phyloP scores from a whole-genome alignment of 2,113 vertebrate species.

The Phyllostomus hastatus region DNA sequence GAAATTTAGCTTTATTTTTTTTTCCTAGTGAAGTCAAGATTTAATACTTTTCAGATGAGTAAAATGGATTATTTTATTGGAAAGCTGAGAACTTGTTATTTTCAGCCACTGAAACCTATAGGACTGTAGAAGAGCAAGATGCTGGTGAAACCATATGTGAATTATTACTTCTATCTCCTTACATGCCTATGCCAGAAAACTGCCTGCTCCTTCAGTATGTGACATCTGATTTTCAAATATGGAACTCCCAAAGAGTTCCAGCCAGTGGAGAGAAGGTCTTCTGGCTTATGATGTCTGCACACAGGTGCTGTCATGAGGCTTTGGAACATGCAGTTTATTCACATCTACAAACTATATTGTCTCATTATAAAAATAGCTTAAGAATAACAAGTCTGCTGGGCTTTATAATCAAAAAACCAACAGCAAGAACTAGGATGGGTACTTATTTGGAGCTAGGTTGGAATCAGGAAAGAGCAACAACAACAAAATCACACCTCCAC shows the following conservation, averaged over 20 bases:
- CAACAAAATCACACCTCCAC: neutral
- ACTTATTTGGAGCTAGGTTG: neutral
- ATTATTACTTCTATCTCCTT: neutral
- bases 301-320: neutral
- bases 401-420: neutral
- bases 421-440: neutral
- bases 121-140: neutral
- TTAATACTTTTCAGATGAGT: neutral
- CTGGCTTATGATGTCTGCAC: neutral
- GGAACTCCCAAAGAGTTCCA: neutral
- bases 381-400: neutral
- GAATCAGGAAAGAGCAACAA: neutral
- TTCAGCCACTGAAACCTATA: neutral
- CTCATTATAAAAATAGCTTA: neutral
- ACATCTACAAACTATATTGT: neutral
- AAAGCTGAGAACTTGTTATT: neutral
- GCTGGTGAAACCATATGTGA: neutral
- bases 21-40: neutral
- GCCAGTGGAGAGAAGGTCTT: neutral
- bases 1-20: neutral
- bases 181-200: neutral
- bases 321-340: neutral
- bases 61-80: neutral
- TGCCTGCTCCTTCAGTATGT: neutral
- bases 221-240: neutral